Percentiles rank a stretch among this genome's conserved stretches.
Evolutionary conservation across 2,888 invertebrate species (phyloP).

Genomic region (Tetragonisca angustula): DNA sequence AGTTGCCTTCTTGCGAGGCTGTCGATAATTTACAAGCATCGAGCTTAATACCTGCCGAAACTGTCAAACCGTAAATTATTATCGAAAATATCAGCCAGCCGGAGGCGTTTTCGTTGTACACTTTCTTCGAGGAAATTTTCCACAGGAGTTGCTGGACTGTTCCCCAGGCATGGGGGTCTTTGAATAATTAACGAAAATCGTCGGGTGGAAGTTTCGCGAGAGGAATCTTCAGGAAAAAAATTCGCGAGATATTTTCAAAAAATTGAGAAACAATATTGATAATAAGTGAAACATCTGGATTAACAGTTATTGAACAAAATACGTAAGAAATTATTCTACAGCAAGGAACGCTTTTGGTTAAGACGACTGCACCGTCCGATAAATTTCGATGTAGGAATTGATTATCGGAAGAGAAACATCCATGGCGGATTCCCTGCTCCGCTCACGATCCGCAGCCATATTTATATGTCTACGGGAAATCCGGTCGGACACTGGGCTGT

Average conservation of each 20-base stretch:
- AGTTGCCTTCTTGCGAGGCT: slow-evolving; percentile 22
- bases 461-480: not conserved
- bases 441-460: not conserved
- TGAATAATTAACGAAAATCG: slow-evolving; percentile 49
- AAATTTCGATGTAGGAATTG: not conserved
- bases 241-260: slow-evolving; percentile 26
- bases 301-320: not conserved
- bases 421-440: not conserved
- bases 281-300: no score
- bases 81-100: slow-evolving; percentile 41
- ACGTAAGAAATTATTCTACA: no score
- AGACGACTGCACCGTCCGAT: not conserved
- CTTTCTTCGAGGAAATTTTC: slow-evolving; percentile 19
- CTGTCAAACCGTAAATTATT: slow-evolving; percentile 50
- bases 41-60: slow-evolving; percentile 33
- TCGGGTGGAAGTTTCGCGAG: slow-evolving; percentile 13
- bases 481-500: not conserved
- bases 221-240: not conserved
- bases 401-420: not conserved
- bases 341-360: no score
- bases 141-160: not conserved
- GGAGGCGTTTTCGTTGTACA: slow-evolving; percentile 11
- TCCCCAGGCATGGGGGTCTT: not conserved
- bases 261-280: no score
- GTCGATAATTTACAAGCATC: slow-evolving; percentile 52